These are phyloP conservation scores for Stramonita haemastoma DNA, from an alignment of 2,888 invertebrate genomes.

Conservation along the genomic window DNA sequence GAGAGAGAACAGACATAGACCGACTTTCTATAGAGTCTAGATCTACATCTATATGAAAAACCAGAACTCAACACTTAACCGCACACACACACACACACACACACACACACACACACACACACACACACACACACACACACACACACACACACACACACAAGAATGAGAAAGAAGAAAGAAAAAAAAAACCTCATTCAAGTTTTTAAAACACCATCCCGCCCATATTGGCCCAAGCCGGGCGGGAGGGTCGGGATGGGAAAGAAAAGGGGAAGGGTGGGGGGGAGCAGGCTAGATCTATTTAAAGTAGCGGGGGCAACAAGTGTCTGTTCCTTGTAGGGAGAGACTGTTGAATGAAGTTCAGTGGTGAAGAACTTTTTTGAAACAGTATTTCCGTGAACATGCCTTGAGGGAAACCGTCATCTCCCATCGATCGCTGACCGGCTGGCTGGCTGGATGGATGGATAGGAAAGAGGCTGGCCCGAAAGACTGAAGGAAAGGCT, in stretches of 20 bases:
- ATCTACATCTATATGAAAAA: no score
- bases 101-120: background rate
- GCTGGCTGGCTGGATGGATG: no score
- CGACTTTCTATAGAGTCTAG: background rate
- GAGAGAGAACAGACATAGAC: background rate
- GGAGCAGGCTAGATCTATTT: no score
- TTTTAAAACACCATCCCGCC: no score
- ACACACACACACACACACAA: constrained; percentile 1
- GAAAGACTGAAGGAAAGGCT: background rate
- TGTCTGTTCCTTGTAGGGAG: background rate
- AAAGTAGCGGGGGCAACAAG: background rate
- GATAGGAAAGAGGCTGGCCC: no score
- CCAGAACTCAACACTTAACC: background rate
- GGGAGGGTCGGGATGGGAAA: no score
- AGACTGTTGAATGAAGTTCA: background rate
- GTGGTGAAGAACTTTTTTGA: background rate
- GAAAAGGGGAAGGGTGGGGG: background rate
- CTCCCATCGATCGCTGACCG: background rate
- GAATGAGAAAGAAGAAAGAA: background rate
- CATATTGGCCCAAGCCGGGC: no score
- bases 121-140: background rate
- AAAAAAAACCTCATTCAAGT: no score
- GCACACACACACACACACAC: background rate
- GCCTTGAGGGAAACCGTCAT: background rate
- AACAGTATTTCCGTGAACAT: constrained; percentile 4